Evolutionary conservation across 64 coral and sea anemone genomes (phyloP).

Genomic region (Porites australiensis): DNA sequence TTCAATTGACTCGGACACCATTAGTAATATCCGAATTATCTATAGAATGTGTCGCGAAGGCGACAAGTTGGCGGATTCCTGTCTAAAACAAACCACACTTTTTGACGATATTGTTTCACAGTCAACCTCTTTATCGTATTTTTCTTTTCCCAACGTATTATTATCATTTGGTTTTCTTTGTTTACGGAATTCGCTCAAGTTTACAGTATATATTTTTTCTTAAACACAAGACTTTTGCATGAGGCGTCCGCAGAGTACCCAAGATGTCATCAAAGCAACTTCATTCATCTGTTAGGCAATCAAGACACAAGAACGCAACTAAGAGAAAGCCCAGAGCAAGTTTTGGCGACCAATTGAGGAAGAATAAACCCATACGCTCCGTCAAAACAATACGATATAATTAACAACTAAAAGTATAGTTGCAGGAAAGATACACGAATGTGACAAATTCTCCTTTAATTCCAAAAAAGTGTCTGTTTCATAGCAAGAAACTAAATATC

Average conservation of each 20-base stretch:
- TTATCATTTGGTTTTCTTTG: conserved; percentile 83
- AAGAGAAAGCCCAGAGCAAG: conserved; percentile 23
- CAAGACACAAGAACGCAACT: conserved; percentile 62
- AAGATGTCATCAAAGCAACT: conserved; percentile 88
- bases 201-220: conserved; percentile 48
- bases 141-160: conserved; percentile 66
- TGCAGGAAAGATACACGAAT: conserved; percentile 80
- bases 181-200: conserved; percentile 66
- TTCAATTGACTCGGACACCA: conserved; percentile 98
- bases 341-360: conserved; percentile 44
- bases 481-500: conserved; percentile 81
- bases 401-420: conserved; percentile 74
- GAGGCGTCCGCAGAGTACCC: conserved; percentile 34
- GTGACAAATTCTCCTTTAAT: conserved; percentile 61
- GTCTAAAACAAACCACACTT: conserved; percentile 99
- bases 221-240: conserved; percentile 31
- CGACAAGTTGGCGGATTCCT: conserved; percentile 98
- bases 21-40: conserved; percentile 99
- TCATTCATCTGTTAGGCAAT: conserved; percentile 78
- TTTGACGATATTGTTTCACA: conserved; percentile 97
- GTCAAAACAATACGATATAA: conserved; percentile 84
- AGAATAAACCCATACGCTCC: conserved; percentile 63
- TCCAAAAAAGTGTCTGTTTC: conserved; percentile 75
- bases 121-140: conserved; percentile 77
- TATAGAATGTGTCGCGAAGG: conserved; percentile 99